These are phyloP conservation scores for Pampus argenteus DNA, from an alignment of 2,797 vertebrate species.

Conservation along the genomic window DNA sequence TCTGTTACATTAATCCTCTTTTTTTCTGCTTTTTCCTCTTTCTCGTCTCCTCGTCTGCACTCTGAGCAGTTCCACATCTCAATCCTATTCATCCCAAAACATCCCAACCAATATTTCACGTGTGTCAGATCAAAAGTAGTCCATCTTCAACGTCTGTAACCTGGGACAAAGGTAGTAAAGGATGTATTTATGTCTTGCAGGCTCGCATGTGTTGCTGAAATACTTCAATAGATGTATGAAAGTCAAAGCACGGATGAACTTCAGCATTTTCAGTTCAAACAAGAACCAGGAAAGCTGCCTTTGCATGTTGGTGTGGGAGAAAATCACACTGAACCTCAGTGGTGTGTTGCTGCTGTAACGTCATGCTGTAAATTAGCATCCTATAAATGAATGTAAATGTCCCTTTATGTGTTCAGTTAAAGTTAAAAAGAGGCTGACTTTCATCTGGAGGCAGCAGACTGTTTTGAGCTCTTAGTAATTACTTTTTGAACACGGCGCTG, in stretches of 20 bases:
- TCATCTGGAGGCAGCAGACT: neutral
- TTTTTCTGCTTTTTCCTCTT: neutral
- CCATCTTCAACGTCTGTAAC: neutral
- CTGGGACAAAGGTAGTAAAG: slow-evolving; percentile 12
- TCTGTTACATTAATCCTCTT: neutral
- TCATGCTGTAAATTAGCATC: neutral
- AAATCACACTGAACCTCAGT: neutral
- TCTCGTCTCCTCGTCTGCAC: neutral
- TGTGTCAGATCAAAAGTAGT: neutral
- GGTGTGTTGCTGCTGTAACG: neutral
- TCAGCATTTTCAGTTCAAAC: neutral
- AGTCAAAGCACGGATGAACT: neutral
- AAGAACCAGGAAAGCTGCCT: too few species aligned
- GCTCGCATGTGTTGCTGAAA: neutral
- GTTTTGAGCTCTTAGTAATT: neutral
- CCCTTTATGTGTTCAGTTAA: accelerated
- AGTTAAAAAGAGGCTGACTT: slow-evolving; percentile 1
- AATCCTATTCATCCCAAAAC: neutral
- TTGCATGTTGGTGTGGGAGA: too few species aligned
- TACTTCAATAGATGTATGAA: neutral
- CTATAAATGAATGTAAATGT: neutral
- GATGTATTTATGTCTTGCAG: neutral
- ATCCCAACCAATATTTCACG: neutral
- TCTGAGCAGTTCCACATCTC: neutral
- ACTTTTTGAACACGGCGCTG: neutral